A percentile compares a stretch with the other conserved stretches of the same genome.
Conservation (phyloP, 1,140 invertebrate genomes). For the Calliphora vicina region DNA sequence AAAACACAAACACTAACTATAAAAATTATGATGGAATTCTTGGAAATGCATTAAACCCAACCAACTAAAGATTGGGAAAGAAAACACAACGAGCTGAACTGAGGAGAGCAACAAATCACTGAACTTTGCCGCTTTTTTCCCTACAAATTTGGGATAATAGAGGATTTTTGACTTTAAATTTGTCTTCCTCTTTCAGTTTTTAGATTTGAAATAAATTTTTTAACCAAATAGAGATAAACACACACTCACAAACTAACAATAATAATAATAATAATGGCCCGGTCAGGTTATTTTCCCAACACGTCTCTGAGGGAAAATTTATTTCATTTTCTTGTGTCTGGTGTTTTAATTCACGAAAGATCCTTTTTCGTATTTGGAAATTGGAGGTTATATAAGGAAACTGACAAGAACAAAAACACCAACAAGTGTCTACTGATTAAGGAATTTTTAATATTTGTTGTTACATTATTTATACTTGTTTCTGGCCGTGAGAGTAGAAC, state of each 20-base stretch:
- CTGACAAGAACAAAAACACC: background rate
- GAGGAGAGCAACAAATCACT: background rate
- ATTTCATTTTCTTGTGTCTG: background rate
- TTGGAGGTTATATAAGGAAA: background rate
- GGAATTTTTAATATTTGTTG: background rate
- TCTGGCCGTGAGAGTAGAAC: background rate
- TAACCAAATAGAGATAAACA: background rate
- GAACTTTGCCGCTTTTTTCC: background rate
- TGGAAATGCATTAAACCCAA: conserved; percentile 23
- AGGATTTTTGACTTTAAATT: conserved; percentile 6
- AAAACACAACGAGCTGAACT: background rate
- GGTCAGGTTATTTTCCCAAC: background rate
- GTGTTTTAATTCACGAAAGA: background rate
- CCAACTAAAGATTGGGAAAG: background rate
- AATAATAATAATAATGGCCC: background rate
- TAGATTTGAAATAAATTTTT: background rate
- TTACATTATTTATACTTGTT: background rate
- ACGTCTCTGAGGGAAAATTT: background rate
- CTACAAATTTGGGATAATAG: background rate
- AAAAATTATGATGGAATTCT: conserved; percentile 23
- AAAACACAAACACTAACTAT: background rate
- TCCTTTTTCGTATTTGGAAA: background rate
- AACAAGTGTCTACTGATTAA: conserved; percentile 8
- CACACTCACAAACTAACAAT: background rate
- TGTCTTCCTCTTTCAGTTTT: background rate